Base-by-base conservation (phyloP, 1,140 invertebrate genomes). In the Battus philenor region DNA sequence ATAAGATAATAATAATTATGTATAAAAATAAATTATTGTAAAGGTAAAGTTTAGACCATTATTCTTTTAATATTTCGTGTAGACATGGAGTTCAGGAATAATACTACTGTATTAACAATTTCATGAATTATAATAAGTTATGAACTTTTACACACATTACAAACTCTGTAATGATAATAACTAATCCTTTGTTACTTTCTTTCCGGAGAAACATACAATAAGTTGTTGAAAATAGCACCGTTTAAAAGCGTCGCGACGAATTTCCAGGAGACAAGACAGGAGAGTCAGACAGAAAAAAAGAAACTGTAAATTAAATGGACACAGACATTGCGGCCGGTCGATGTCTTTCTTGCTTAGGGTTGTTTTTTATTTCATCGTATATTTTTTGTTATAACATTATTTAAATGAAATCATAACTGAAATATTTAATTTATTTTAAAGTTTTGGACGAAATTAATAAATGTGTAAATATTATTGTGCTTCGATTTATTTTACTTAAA, bases 221-320 rank as follows among this genome's bases (percentile, higher is more conserved):
- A 41, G 43, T 29, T 41, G 46, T 63, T 69, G 45, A 73, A 82
- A 77, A 82, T 82, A 82, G 68, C 59, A 60, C 49, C 38, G 31
- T 38, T 48, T 54, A 50, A 57, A 50, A 59, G 36, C 50, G 67
- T 64, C 61, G 62, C 60, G 71, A 68, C 72, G 44, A 60, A 74
- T 74, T 79, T 78, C 78, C 75, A 73, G 63, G 78, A 82, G 66
- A 54, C 59, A 59, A 51, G 47, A 60, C 50, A 55, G 56, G 54
- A 54, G 62, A 44, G 44, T 59, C 68, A 75, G 64, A 70, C 73
- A 79, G 54, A 77, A 78, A 79, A 77, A 79, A 68, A 79, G 45
- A 46, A 72, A 48, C 54, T 39, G 47, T 69, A 68, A 69, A 72
- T 71, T 73, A 72, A 67, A 48, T 50, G 52, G 53, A 31, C 64